phyloP scores from a whole-genome alignment of 2,797 vertebrate genomes.

The Anguilla obscura region DNA sequence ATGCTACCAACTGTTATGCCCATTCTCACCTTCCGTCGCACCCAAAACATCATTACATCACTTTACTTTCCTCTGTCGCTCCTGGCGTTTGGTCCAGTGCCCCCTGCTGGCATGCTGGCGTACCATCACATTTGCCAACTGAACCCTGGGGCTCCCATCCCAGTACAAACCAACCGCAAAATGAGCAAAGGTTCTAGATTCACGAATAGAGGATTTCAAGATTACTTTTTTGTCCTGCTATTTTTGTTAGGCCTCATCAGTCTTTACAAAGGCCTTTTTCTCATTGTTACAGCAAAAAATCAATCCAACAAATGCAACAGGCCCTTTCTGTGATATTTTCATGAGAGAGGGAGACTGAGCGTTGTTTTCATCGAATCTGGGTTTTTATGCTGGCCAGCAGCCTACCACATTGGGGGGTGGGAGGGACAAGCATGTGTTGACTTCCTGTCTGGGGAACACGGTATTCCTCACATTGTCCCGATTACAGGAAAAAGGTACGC shows the following conservation, averaged over 20 bases:
- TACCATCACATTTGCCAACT: not conserved
- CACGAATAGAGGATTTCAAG: not conserved
- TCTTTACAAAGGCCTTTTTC: not conserved
- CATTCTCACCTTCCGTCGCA: not conserved
- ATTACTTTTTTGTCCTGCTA: not conserved
- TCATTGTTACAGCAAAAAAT: not conserved
- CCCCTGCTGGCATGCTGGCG: not conserved
- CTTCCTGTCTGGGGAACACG: not conserved
- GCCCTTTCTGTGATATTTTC: not conserved
- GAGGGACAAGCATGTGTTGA: not conserved
- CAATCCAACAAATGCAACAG: not conserved
- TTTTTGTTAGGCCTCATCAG: not conserved
- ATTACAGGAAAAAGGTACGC: not conserved
- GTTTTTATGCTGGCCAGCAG: constrained; percentile 2
- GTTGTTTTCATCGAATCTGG: not conserved
- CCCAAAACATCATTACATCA: not conserved
- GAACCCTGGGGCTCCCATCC: not conserved
- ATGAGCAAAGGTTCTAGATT: not conserved
- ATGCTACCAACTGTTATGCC: not conserved
- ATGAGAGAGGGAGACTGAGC: not conserved
- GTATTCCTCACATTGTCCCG: not conserved
- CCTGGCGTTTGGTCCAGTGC: not conserved
- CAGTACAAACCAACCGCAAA: not conserved
- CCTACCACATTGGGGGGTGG: not conserved
- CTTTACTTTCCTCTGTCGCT: not conserved